Conservation (phyloP, 2,113 vertebrate species). For the Lamprologus speciosus region DNA sequence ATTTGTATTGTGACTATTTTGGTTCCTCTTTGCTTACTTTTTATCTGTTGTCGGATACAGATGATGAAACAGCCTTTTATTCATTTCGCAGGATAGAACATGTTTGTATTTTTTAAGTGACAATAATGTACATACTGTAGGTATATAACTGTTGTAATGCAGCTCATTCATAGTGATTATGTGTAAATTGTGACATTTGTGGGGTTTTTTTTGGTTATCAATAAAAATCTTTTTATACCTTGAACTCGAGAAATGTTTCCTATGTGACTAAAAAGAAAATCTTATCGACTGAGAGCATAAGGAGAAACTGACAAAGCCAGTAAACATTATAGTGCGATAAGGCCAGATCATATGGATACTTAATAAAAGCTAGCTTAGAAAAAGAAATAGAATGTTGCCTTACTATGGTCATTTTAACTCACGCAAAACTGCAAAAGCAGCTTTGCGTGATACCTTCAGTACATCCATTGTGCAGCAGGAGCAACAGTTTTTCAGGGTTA, state of each 20-base stretch:
- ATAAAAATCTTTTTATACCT: conserved; percentile 64
- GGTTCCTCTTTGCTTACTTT: neutral
- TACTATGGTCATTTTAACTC: neutral
- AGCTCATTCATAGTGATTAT: neutral
- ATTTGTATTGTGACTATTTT: neutral
- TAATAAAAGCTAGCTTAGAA: neutral
- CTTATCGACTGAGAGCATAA: neutral
- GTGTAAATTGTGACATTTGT: conserved; percentile 28
- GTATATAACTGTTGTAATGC: conserved; percentile 11
- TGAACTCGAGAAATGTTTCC: neutral
- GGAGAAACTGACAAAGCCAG: neutral
- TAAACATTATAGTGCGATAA: neutral
- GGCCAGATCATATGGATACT: neutral
- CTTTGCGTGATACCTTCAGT: neutral
- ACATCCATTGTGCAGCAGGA: neutral
- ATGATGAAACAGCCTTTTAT: neutral
- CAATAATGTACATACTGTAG: conserved; percentile 54
- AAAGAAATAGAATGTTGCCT: neutral
- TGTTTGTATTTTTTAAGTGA: neutral
- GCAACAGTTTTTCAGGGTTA: neutral
- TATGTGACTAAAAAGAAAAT: neutral
- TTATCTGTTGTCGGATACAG: neutral
- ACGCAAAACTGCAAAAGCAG: neutral
- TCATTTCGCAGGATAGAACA: neutral
- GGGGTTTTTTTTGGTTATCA: conserved; percentile 34